Percentiles rank a stretch among this genome's conserved stretches.
phyloP scores from a whole-genome alignment of 2,113 vertebrate genomes.

The Pluvialis apricaria region DNA sequence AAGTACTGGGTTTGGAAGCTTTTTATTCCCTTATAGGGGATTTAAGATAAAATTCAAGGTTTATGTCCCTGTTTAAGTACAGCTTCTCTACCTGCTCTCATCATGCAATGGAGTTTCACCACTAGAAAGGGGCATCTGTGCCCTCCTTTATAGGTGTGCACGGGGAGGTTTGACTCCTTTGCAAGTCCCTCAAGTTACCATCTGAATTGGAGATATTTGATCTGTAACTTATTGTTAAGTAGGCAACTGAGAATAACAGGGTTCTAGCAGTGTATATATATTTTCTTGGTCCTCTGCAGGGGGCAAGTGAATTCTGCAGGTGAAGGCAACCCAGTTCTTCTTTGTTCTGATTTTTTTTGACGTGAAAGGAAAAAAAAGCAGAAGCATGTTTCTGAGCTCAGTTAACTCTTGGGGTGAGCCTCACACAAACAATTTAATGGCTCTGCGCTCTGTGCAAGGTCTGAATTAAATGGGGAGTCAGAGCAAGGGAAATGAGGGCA shows the following conservation, averaged over 20 bases:
- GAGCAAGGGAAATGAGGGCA: neutral
- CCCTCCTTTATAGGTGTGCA: neutral
- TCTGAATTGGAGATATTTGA: neutral
- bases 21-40: neutral
- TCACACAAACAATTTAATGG: neutral
- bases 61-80: neutral
- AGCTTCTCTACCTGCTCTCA: neutral
- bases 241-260: neutral
- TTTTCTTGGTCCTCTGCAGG: neutral
- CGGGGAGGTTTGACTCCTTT: neutral
- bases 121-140: neutral
- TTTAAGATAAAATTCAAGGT: neutral
- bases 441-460: rapidly evolving
- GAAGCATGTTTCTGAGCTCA: neutral
- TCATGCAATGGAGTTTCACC: neutral
- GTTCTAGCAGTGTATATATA: neutral
- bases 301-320: neutral
- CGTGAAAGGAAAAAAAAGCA: neutral
- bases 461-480: neutral
- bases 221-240: neutral
- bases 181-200: neutral
- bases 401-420: neutral
- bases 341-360: neutral
- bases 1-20: neutral
- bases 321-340: neutral